These are phyloP conservation scores for Dicaeum eximium DNA, from an alignment of 2,113 vertebrate species.

Conservation along the genomic window DNA sequence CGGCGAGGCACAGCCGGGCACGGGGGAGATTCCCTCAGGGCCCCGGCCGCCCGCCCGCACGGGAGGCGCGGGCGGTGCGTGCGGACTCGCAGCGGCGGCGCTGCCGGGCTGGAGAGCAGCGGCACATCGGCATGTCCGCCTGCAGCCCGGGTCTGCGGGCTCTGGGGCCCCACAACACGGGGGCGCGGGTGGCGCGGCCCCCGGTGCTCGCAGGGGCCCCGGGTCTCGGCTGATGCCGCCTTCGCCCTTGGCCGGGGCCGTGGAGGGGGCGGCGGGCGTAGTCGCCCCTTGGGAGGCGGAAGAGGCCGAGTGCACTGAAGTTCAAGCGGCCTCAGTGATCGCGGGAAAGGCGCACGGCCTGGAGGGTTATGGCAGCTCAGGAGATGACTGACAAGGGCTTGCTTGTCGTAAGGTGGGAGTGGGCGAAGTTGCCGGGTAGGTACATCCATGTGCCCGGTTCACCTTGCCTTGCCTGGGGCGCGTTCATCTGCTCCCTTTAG, in stretches of 20 bases:
- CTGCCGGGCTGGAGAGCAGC: neutral
- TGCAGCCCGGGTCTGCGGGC: neutral
- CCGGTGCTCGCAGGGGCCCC: too few relatives aligned
- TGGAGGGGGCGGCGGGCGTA: neutral
- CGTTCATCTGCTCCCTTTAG: accelerated
- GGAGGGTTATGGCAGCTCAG: neutral
- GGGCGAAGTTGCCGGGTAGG: neutral
- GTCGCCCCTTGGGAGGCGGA: neutral
- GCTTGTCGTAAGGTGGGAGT: neutral
- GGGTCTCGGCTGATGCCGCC: neutral
- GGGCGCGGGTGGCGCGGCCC: neutral
- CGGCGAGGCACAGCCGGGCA: neutral
- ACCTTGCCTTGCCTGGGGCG: accelerated
- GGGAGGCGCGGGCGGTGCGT: neutral
- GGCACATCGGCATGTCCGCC: neutral
- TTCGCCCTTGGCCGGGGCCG: too few relatives aligned
- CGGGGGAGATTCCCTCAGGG: neutral
- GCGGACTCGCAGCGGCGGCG: neutral
- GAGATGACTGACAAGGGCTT: too few relatives aligned
- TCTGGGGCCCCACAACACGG: neutral
- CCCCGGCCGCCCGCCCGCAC: neutral
- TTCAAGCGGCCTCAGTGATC: neutral
- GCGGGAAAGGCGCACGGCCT: neutral
- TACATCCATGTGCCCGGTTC: accelerated
- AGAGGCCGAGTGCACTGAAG: neutral